Percentiles rank a stretch among this genome's conserved stretches.
Evolutionary conservation across 1,140 invertebrate genomes (phyloP).

Genomic region (Teleogryllus occipitalis): DNA sequence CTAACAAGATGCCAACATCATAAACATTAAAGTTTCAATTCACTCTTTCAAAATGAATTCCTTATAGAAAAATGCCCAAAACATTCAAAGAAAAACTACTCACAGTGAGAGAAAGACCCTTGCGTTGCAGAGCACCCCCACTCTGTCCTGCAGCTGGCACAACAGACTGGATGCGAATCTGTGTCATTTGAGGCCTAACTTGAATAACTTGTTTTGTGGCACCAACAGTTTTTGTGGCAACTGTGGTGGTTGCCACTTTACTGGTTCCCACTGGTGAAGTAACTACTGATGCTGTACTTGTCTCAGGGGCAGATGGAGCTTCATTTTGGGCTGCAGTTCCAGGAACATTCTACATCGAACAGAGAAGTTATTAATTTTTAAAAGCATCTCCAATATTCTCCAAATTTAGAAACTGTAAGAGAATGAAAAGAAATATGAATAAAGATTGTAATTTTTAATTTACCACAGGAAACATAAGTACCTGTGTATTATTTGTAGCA

Average conservation of each 20-base stretch:
- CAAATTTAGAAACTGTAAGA: neutral
- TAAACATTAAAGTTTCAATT: too few species aligned
- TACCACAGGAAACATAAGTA: neutral
- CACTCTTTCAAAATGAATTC: too few species aligned
- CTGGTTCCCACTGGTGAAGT: conserved; percentile 32
- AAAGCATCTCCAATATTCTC: neutral
- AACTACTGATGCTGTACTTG: conserved; percentile 34
- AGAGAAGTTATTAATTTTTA: neutral
- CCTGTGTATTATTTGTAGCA: neutral
- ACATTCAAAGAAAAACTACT: conserved; percentile 23
- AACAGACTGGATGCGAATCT: conserved; percentile 47
- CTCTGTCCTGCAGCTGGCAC: conserved; percentile 10
- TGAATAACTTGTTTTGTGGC: conserved; percentile 21
- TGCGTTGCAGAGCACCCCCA: conserved; percentile 9
- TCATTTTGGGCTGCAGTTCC: conserved; percentile 31
- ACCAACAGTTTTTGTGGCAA: neutral
- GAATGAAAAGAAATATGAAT: too few species aligned
- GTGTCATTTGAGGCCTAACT: conserved; percentile 41
- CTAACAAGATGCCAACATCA: neutral
- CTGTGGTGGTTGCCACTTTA: neutral
- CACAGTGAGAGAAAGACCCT: conserved; percentile 72
- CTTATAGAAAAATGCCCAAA: neutral
- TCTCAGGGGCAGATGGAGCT: conserved; percentile 29
- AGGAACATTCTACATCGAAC: neutral
- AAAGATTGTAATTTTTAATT: neutral